Percentiles rank a stretch among this genome's conserved stretches.
Conservation (phyloP, 2,797 vertebrate species). For the Cheirogaleus major region DNA sequence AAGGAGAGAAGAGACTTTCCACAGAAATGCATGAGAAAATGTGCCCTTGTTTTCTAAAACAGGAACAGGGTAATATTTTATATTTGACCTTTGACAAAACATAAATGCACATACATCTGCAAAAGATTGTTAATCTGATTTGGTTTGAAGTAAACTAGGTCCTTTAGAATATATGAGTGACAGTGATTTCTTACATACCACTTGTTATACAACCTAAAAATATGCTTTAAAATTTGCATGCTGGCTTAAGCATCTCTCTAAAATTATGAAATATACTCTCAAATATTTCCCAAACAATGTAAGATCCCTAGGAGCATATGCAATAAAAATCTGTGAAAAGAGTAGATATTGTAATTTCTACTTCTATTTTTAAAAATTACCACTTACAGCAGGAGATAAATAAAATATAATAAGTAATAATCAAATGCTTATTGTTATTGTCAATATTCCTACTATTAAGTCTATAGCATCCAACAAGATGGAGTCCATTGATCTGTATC, state of each 20-base stretch:
- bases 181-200: not conserved
- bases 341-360: not conserved
- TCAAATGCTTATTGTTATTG: not conserved
- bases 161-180: not conserved
- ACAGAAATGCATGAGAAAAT: not conserved
- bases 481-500: not conserved
- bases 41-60: not conserved
- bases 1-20: not conserved
- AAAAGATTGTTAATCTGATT: not conserved
- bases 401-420: not conserved
- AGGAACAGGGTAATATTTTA: not conserved
- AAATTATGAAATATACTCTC: not conserved
- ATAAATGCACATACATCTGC: rapidly evolving
- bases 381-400: not conserved
- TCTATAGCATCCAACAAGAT: not conserved
- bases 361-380: not conserved
- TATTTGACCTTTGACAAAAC: not conserved
- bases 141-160: not conserved
- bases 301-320: not conserved
- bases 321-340: not conserved
- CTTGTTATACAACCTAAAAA: not conserved
- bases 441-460: not conserved
- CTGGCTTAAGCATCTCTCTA: not conserved
- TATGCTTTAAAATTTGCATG: not conserved
- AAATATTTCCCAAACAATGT: not conserved